These are phyloP conservation scores for Helobdella robusta DNA, from an alignment of 2,888 invertebrate species.

Conservation along the genomic window DNA sequence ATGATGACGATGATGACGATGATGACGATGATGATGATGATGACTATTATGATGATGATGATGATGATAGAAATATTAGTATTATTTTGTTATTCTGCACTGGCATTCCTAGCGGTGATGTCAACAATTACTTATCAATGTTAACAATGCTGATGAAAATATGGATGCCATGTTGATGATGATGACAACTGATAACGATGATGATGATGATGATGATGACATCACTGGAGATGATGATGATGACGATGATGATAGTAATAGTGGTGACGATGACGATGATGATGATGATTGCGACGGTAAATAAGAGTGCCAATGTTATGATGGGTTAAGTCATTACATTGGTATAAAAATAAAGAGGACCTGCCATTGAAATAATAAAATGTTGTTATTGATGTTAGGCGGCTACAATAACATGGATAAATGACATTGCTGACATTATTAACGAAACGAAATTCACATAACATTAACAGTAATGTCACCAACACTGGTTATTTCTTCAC, in stretches of 20 bases:
- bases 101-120: too few species aligned
- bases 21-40: neutral
- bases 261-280: slow-evolving; percentile 4
- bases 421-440: too few species aligned
- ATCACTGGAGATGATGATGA: neutral
- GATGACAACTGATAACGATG: slow-evolving; percentile 4
- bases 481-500: too few species aligned
- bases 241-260: slow-evolving; percentile 3
- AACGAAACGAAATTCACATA: too few species aligned
- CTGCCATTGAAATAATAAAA: too few species aligned
- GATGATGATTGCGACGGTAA: neutral
- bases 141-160: neutral
- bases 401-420: too few species aligned
- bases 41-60: neutral
- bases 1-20: neutral
- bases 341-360: too few species aligned
- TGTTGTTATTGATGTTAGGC: too few species aligned
- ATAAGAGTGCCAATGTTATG: neutral
- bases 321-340: too few species aligned
- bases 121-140: too few species aligned
- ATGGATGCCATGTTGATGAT: neutral
- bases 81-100: too few species aligned
- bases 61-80: slow-evolving; percentile 1
- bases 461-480: too few species aligned
- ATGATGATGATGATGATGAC: slow-evolving; percentile 1